These are phyloP conservation scores for Ernsta delagoae DNA, from an alignment of 2,888 invertebrate species.

Conservation along the genomic window DNA sequence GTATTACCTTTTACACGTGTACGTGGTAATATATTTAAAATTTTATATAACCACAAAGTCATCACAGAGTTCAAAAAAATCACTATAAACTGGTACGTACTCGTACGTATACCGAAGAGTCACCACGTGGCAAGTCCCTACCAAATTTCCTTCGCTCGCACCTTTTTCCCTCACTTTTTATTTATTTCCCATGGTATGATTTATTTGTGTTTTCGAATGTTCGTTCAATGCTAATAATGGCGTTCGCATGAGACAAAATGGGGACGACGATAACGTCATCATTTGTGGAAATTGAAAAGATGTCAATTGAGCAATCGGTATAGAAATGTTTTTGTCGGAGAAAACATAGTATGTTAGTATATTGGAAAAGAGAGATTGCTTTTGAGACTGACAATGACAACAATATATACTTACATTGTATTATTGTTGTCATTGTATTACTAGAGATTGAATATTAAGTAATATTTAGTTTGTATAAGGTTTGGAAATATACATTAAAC, in stretches of 20 bases:
- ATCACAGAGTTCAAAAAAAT: background rate
- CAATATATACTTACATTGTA: no score
- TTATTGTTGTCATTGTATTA: no score
- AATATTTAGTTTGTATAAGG: no score
- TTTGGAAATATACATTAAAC: no score
- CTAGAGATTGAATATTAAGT: no score
- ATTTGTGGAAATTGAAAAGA: slow-evolving; percentile 33
- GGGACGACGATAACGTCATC: slow-evolving; percentile 33
- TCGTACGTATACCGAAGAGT: background rate
- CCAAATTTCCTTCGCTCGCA: slow-evolving; percentile 22
- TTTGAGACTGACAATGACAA: background rate
- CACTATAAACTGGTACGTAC: background rate
- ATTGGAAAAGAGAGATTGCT: background rate
- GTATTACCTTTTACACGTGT: no score
- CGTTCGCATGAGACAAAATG: slow-evolving; percentile 29
- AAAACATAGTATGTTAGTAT: slow-evolving; percentile 6
- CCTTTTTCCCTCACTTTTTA: slow-evolving; percentile 30
- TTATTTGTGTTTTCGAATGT: slow-evolving; percentile 36
- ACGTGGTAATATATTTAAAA: no score
- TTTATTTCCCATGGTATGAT: slow-evolving; percentile 36
- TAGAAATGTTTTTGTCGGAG: slow-evolving; percentile 15
- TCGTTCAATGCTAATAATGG: slow-evolving; percentile 36
- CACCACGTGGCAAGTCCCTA: background rate
- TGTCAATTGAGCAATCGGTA: slow-evolving; percentile 22
- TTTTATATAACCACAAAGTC: no score